These are phyloP conservation scores for Pelagia noctiluca DNA, from an alignment of 30 jellyfish, hydroid and myxozoan genomes.

Conservation along the genomic window DNA sequence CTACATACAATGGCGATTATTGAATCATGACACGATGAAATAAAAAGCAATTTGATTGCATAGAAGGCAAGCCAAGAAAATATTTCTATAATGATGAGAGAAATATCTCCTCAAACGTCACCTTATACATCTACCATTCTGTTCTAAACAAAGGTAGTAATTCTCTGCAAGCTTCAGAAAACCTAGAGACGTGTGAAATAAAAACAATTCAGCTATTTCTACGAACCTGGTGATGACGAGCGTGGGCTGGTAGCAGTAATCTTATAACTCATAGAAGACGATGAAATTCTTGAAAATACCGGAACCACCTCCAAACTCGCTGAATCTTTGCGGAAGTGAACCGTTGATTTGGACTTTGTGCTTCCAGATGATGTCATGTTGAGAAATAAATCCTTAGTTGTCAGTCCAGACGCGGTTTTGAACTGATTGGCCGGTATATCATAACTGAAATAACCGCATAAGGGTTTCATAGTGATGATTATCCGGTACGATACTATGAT, in stretches of 20 bases:
- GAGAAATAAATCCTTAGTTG: conserved; percentile 59
- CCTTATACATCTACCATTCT: no score
- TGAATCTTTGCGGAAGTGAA: conserved; percentile 21
- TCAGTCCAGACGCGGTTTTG: conserved; percentile 59
- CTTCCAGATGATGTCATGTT: conserved; percentile 35
- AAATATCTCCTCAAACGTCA: no score
- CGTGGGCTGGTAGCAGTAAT: conserved; percentile 58
- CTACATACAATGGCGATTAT: no score
- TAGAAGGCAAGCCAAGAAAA: no score
- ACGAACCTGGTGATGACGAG: conserved; percentile 24
- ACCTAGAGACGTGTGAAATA: no score
- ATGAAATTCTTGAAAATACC: conserved; percentile 5
- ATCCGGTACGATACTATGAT: conserved; percentile 15
- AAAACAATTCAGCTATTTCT: no score
- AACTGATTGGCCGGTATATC: conserved; percentile 54
- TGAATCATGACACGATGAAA: no score
- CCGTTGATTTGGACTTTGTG: conserved; percentile 1
- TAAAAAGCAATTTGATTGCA: no score
- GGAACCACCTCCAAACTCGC: conserved; percentile 10
- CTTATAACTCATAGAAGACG: conserved; percentile 2
- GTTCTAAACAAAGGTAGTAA: no score
- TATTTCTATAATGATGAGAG: no score
- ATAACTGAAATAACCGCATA: conserved; percentile 52
- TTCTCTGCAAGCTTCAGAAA: no score
- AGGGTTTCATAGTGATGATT: not conserved